phyloP scores from a whole-genome alignment of 2,888 invertebrate species.

The Holacanthella duospinosa region DNA sequence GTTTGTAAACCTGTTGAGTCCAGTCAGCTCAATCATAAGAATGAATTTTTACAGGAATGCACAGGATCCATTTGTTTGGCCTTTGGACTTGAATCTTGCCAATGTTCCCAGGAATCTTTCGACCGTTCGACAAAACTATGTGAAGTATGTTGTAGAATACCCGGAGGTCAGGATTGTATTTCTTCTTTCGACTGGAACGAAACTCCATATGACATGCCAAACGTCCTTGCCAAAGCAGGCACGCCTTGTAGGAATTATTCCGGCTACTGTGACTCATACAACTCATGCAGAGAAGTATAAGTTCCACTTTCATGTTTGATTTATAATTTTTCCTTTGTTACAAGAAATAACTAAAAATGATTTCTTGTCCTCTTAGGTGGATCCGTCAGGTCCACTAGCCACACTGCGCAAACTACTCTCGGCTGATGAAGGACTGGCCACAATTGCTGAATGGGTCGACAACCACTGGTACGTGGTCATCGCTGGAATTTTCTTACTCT shows the following conservation, averaged over 20 bases:
- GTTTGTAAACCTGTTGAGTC: too few species aligned
- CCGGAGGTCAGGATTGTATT: slow-evolving; percentile 70
- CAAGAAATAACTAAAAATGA: neutral
- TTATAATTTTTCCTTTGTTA: neutral
- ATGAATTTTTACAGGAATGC: slow-evolving; percentile 65
- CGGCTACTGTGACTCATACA: slow-evolving; percentile 65
- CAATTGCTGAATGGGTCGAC: slow-evolving; percentile 74
- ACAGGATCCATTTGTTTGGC: slow-evolving; percentile 96
- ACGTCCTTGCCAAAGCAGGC: slow-evolving; percentile 85
- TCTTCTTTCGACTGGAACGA: slow-evolving; percentile 87
- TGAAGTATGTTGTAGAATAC: slow-evolving; percentile 81
- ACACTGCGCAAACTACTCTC: slow-evolving; percentile 73
- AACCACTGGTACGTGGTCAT: slow-evolving; percentile 86
- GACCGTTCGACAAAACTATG: slow-evolving; percentile 79
- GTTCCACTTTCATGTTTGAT: slow-evolving; percentile 15
- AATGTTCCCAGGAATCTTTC: slow-evolving; percentile 67
- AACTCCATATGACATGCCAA: slow-evolving; percentile 78
- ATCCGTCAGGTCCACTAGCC: slow-evolving; percentile 83
- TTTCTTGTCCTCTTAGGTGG: slow-evolving; percentile 49
- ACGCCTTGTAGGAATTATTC: slow-evolving; percentile 90
- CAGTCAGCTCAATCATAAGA: too few species aligned
- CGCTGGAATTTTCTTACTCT: slow-evolving; percentile 60
- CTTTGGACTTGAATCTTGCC: slow-evolving; percentile 91
- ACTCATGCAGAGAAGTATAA: slow-evolving; percentile 63
- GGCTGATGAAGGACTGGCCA: slow-evolving; percentile 79